These are phyloP conservation scores for Phalacrocorax aristotelis DNA, from an alignment of 2,113 vertebrate genomes.

Conservation along the genomic window DNA sequence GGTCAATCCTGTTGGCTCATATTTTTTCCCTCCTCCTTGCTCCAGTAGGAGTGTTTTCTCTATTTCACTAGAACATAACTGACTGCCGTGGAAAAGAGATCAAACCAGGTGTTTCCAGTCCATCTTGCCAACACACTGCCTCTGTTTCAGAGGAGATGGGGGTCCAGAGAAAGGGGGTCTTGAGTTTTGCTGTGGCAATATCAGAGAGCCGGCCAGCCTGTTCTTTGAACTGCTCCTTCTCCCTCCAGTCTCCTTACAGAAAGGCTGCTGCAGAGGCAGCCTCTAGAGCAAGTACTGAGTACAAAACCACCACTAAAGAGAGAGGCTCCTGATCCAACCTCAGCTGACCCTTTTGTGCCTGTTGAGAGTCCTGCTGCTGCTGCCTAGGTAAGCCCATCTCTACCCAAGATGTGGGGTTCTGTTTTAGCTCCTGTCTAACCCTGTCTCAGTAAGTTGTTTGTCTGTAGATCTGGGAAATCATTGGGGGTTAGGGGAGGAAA, in stretches of 20 bases:
- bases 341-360: neutral
- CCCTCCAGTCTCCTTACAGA: neutral
- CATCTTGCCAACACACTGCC: neutral
- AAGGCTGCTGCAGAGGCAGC: neutral
- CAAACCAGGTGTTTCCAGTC: neutral
- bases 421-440: neutral
- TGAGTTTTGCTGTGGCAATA: neutral
- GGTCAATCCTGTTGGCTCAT: neutral
- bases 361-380: neutral
- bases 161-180: neutral
- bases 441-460: neutral
- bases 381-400: neutral
- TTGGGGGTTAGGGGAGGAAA: neutral
- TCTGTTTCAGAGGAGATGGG: neutral
- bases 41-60: neutral
- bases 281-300: neutral
- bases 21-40: neutral
- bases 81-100: neutral
- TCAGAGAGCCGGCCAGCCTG: neutral
- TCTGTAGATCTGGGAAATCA: neutral
- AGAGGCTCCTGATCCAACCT: neutral
- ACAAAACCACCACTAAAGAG: neutral
- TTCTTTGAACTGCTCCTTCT: neutral
- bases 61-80: neutral
- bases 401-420: neutral